A percentile compares a stretch with the other conserved stretches of the same genome.
Evolutionary conservation across 1,140 invertebrate genomes (phyloP).

Genomic region (Drosophila kepulauana): DNA sequence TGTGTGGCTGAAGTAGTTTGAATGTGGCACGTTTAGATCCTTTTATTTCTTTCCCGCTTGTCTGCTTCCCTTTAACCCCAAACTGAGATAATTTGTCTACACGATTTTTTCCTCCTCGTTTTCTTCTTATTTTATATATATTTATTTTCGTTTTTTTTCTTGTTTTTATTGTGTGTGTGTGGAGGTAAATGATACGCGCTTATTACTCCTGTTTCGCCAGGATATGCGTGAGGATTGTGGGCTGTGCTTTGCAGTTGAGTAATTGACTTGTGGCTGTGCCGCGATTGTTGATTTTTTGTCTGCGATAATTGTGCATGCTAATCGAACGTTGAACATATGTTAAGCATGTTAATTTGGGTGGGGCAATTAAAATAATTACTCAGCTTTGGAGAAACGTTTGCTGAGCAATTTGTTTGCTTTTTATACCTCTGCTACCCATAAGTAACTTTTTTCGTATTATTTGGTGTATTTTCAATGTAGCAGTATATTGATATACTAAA

Average conservation of each 20-base stretch:
- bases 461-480: too few relatives aligned
- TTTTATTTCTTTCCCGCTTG: slow-evolving; percentile 23
- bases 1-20: slow-evolving; percentile 68
- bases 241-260: slow-evolving; percentile 42
- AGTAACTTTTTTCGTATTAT: too few relatives aligned
- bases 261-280: slow-evolving; percentile 44
- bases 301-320: not conserved
- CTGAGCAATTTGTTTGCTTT: too few relatives aligned
- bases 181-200: slow-evolving; percentile 52
- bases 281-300: slow-evolving; percentile 15
- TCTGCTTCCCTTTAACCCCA: slow-evolving; percentile 2
- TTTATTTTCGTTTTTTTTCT: slow-evolving; percentile 28
- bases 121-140: slow-evolving; percentile 25
- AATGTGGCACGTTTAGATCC: slow-evolving; percentile 74
- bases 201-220: slow-evolving; percentile 54
- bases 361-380: not conserved
- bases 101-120: slow-evolving; percentile 33
- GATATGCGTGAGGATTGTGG: slow-evolving; percentile 46
- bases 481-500: too few relatives aligned
- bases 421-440: too few relatives aligned
- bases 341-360: not conserved
- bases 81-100: slow-evolving; percentile 73
- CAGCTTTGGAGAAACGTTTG: too few relatives aligned
- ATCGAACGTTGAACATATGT: slow-evolving; percentile 6
- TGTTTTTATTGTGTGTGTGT: slow-evolving; percentile 13